Percentiles rank a stretch among this genome's conserved stretches.
Conservation (phyloP, 2,797 vertebrate species). For the Nannoperca obscura region DNA sequence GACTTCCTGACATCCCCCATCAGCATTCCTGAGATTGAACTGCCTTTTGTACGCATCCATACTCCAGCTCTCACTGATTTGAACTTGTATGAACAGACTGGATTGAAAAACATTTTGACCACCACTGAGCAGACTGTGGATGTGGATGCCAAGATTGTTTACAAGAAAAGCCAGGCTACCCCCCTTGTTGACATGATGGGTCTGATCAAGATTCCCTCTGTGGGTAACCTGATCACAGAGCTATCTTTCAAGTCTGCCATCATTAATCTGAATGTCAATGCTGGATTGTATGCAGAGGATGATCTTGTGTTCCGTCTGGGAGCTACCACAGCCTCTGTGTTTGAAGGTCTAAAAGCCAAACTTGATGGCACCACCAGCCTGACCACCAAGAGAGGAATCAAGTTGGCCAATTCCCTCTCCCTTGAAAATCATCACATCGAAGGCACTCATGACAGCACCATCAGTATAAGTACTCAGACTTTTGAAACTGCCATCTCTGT, state of each 20-base stretch:
- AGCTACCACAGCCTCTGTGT: constrained; percentile 88
- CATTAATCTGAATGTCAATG: constrained; percentile 89
- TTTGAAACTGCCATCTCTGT: constrained; percentile 82
- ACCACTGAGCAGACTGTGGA: constrained; percentile 91
- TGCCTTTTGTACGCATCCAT: constrained; percentile 83
- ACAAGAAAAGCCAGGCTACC: constrained; percentile 88
- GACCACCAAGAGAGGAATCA: constrained; percentile 90
- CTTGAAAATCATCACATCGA: constrained; percentile 84
- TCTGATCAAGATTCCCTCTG: constrained; percentile 85
- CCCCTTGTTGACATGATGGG: constrained; percentile 83
- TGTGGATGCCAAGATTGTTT: constrained; percentile 87
- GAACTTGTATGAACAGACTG: constrained; percentile 90
- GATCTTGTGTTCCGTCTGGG: constrained; percentile 89
- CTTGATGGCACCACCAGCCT: constrained; percentile 92
- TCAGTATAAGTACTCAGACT: constrained; percentile 86
- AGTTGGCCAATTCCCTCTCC: constrained; percentile 90
- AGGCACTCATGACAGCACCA: constrained; percentile 89
- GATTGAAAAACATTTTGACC: constrained; percentile 88
- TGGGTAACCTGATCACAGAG: constrained; percentile 91
- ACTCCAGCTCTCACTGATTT: constrained; percentile 85
- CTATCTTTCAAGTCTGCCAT: constrained; percentile 93
- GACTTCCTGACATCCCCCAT: constrained; percentile 91
- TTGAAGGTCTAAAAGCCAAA: constrained; percentile 88
- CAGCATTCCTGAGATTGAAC: constrained; percentile 87
- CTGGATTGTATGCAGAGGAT: constrained; percentile 88